A percentile compares a stretch with the other conserved stretches of the same genome.
Conservation (phyloP, 2,888 invertebrate species). For the Gymnocheta viridis region DNA sequence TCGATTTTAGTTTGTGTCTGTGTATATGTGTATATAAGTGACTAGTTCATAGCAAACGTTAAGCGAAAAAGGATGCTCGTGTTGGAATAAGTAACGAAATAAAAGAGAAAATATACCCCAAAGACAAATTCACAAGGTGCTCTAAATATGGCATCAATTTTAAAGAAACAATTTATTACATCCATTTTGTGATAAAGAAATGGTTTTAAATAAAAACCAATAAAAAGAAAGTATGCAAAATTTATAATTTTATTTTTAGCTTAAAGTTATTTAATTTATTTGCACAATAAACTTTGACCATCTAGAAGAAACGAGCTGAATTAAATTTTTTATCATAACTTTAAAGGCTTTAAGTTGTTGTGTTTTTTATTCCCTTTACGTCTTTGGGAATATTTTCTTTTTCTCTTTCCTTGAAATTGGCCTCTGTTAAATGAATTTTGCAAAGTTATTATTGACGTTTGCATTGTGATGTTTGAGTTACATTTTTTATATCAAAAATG, state of each 20-base stretch:
- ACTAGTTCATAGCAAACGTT: slow-evolving; percentile 18
- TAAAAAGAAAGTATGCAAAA: background rate
- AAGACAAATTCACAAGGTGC: slow-evolving; percentile 54
- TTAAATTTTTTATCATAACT: too few species aligned
- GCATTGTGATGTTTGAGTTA: too few species aligned
- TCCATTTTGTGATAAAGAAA: background rate
- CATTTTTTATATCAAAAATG: too few species aligned
- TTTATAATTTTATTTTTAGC: background rate
- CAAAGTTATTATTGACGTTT: too few species aligned
- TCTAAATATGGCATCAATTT: slow-evolving; percentile 50
- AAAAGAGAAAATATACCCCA: slow-evolving; percentile 40
- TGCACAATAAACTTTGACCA: too few species aligned
- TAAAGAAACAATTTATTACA: slow-evolving; percentile 27
- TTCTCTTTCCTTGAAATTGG: too few species aligned
- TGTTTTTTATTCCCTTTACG: too few species aligned
- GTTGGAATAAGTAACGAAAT: slow-evolving; percentile 26
- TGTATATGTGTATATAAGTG: background rate
- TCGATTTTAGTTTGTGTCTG: slow-evolving; percentile 42
- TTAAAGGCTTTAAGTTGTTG: too few species aligned
- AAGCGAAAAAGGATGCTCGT: background rate
- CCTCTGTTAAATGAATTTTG: too few species aligned
- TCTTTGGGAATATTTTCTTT: too few species aligned
- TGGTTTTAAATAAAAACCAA: background rate
- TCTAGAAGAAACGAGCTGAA: too few species aligned
- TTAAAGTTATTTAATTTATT: background rate